Evolutionary conservation across 1,140 invertebrate genomes (phyloP).

Genomic region (Drosophila bocqueti): DNA sequence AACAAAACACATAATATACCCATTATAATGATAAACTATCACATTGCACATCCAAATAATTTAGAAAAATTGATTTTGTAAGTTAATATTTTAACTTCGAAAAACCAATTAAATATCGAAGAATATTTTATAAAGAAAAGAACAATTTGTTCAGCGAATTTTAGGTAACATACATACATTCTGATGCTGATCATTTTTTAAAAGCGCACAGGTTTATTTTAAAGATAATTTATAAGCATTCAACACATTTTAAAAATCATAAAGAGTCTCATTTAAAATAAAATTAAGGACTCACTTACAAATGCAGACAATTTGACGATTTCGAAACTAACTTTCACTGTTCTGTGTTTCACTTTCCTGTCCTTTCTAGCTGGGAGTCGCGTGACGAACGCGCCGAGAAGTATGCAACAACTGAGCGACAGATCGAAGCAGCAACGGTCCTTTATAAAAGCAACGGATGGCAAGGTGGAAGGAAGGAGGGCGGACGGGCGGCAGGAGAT

Average conservation of each 20-base stretch:
- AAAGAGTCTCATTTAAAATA: neutral
- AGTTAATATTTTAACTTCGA: neutral
- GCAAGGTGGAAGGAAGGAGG: neutral
- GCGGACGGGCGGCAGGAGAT: conserved; percentile 5
- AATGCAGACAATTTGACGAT: conserved; percentile 2
- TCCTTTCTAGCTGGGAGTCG: conserved; percentile 14
- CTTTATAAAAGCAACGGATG: conserved; percentile 65
- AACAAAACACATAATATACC: too few relatives aligned
- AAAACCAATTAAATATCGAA: too few relatives aligned
- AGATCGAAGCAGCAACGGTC: conserved; percentile 69
- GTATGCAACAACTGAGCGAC: conserved; percentile 79
- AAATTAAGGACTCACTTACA: conserved; percentile 17
- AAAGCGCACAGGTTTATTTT: neutral
- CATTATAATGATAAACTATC: too few relatives aligned
- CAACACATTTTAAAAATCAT: neutral
- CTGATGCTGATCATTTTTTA: neutral
- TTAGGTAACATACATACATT: neutral
- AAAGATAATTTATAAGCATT: neutral
- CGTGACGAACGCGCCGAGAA: conserved; percentile 70
- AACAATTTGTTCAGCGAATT: neutral
- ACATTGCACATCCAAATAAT: neutral
- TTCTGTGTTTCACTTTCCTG: conserved; percentile 7
- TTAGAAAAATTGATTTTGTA: too few relatives aligned
- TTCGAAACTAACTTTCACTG: conserved; percentile 33
- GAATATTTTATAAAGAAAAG: neutral